A percentile compares a stretch with the other conserved stretches of the same genome.
phyloP scores from a whole-genome alignment of 2,113 vertebrate species.

The Pterocles burchelli region DNA sequence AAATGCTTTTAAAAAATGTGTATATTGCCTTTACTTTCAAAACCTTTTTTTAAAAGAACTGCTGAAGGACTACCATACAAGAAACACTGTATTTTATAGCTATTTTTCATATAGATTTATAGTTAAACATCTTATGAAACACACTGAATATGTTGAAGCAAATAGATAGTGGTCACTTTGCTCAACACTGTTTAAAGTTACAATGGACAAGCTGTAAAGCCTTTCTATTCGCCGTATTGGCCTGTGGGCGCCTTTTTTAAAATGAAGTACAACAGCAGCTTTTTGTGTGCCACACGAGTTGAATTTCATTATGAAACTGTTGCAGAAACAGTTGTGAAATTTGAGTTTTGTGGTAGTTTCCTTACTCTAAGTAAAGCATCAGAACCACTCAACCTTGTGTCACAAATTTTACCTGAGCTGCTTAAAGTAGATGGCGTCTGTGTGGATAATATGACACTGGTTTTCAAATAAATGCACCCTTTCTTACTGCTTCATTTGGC shows the following conservation, averaged over 20 bases:
- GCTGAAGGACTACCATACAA: slow-evolving; percentile 66
- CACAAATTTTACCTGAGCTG: background rate
- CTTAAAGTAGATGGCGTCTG: background rate
- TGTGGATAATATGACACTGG: background rate
- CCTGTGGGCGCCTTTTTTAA: slow-evolving; percentile 16
- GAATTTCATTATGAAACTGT: background rate
- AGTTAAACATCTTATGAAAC: slow-evolving; percentile 74
- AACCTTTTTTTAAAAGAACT: slow-evolving; percentile 31
- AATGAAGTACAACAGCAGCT: slow-evolving; percentile 21
- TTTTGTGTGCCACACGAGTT: background rate
- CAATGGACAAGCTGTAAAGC: slow-evolving; percentile 20
- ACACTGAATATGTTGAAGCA: slow-evolving; percentile 64
- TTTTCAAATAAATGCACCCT: background rate
- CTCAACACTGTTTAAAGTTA: slow-evolving; percentile 71
- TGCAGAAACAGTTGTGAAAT: background rate
- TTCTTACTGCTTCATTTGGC: background rate
- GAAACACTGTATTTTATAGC: slow-evolving; percentile 77
- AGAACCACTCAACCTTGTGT: background rate
- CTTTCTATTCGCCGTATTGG: slow-evolving; percentile 27
- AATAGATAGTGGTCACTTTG: slow-evolving; percentile 67
- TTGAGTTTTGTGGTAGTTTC: background rate
- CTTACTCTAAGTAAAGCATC: background rate
- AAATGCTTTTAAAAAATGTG: slow-evolving; percentile 58
- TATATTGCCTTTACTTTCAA: slow-evolving; percentile 69
- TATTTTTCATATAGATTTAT: slow-evolving; percentile 77